Evolutionary conservation across 2,888 invertebrate genomes (phyloP), one percentile per base, ranked within the genome.

Genomic region (Conus canariensis): DNA sequence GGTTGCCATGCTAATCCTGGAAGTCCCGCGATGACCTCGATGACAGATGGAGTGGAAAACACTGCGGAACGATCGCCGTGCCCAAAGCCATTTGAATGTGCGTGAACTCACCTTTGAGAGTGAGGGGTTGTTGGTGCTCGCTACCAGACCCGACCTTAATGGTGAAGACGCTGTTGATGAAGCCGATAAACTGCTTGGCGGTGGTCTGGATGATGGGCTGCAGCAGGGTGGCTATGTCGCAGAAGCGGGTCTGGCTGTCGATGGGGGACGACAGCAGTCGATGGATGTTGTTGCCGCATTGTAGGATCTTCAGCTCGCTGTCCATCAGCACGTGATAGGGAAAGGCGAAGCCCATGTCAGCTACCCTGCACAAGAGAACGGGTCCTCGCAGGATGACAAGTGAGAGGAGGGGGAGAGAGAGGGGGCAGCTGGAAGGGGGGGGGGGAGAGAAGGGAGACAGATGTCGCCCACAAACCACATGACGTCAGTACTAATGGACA

Each of bases 91-190:
- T 10, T 14, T 64, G 60, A 64, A 64, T 14, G 60, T 16, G 12
- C 12, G 12, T 14, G 12, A 64, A 70, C 70, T 70, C 16, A 70
- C 70, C 70, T 19, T 70, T 16, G 70, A 70, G 16, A 19, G 0
- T 7, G 22, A 70, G 0, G 70, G 70, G 22, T 8, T 22, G 70
- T 70, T 70, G 70, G 22, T 70, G 19, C 22, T 10, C 60, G 60
- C 4, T 45, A 45, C 45, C 45, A 45, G 45, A 45, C 45, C 45
- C 45, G 56, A 82, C 16, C 19, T 82, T 9, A 56, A 82, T 56
- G 56, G 19, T 56, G 82, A 82, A 82, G 82, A 82, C 56, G 56
- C 82, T 82, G 82, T 82, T 82, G 56, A 82, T 82, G 82, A 82
- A 82, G 16, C 19, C 0, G 56, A 56, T 45, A 58, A 82, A 56